A percentile compares a stretch with the other conserved stretches of the same genome.
Conservation (phyloP, 2,888 invertebrate species). For the Eilema depressum region DNA sequence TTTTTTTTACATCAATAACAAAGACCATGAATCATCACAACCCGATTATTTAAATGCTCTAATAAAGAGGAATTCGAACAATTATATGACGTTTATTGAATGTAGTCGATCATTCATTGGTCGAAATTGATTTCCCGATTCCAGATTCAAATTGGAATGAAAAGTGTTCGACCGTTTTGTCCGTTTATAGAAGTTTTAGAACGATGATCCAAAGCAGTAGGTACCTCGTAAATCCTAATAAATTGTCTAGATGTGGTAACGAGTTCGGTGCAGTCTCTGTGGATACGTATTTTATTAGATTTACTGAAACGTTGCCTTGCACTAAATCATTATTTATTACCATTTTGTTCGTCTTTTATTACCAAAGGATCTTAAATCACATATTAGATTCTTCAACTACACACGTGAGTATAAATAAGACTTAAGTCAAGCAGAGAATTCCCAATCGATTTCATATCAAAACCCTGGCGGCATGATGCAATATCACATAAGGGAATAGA, state of each 20-base stretch:
- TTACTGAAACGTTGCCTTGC: conserved; percentile 63
- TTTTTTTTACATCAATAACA: background rate
- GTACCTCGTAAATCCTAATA: conserved; percentile 69
- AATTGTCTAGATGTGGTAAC: conserved; percentile 73
- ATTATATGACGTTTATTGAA: conserved; percentile 44
- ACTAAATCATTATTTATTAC: conserved; percentile 67
- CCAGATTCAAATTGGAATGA: conserved; percentile 42
- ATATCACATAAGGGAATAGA: background rate
- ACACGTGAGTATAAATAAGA: background rate
- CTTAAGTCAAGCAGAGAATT: conserved; percentile 1
- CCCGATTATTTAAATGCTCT: background rate
- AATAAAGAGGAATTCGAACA: conserved; percentile 35
- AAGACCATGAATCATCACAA: background rate
- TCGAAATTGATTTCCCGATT: conserved; percentile 40
- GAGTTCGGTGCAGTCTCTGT: conserved; percentile 64
- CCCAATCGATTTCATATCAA: background rate
- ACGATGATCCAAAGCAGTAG: conserved; percentile 57
- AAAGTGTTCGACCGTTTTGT: conserved; percentile 45
- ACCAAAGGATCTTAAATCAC: conserved; percentile 28
- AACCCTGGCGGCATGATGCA: background rate
- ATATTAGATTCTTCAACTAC: conserved; percentile 13
- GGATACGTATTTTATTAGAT: conserved; percentile 71
- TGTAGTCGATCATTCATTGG: conserved; percentile 35
- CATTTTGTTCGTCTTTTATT: conserved; percentile 40
- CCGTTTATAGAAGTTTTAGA: conserved; percentile 53